A percentile compares a stretch with the other conserved stretches of the same genome.
Conservation (phyloP, 2,113 vertebrate species). For the Pica pica region DNA sequence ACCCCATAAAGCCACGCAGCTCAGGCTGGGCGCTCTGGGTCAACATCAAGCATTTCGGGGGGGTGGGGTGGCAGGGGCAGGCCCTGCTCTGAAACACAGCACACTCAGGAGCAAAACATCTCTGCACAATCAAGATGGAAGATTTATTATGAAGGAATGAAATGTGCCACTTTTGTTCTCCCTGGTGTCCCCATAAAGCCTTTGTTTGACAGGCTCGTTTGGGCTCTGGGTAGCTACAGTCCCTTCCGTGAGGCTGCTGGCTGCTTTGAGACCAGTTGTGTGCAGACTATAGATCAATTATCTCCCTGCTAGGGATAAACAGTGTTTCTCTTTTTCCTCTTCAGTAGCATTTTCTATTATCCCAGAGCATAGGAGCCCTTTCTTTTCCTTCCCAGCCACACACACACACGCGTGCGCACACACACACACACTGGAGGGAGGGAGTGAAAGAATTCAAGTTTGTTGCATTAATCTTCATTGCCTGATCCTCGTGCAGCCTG, state of each 20-base stretch:
- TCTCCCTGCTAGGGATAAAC: conserved; percentile 45
- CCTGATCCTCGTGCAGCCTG: not conserved
- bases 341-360: conserved; percentile 11
- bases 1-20: not conserved
- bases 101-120: conserved; percentile 16
- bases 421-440: not conserved
- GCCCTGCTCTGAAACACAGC: not conserved
- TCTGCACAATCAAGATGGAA: conserved; percentile 49
- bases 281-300: conserved; percentile 64
- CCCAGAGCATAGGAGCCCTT: conserved; percentile 10
- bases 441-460: conserved; percentile 4
- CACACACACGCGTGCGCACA: not conserved
- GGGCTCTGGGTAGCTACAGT: conserved; percentile 9
- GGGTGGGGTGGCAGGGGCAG: not conserved
- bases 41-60: not conserved
- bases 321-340: conserved; percentile 34
- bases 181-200: conserved; percentile 53
- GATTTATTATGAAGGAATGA: conserved; percentile 63
- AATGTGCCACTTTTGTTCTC: conserved; percentile 59
- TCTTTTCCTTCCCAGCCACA: not conserved
- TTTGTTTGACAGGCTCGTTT: conserved; percentile 40
- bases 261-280: conserved; percentile 55
- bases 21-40: not conserved
- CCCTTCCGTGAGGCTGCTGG: not conserved
- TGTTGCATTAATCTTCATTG: conserved; percentile 22